Evolutionary conservation across 2,797 vertebrate species (phyloP).

Genomic region (Sebastolobus altivelis): DNA sequence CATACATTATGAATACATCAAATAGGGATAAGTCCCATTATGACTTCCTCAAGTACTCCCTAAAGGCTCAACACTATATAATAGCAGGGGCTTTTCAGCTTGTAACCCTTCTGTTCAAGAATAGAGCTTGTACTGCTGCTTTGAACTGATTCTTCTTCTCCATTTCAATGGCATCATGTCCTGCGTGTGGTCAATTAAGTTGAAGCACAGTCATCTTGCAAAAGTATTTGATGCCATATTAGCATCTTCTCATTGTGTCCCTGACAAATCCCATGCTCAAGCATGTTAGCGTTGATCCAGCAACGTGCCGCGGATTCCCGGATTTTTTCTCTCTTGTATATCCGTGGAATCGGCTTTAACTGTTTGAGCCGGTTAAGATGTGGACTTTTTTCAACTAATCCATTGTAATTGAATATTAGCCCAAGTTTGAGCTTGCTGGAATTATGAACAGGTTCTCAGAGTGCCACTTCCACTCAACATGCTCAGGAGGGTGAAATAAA

Average conservation of each 20-base stretch:
- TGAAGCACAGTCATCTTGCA: slow-evolving; percentile 46
- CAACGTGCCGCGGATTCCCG: slow-evolving; percentile 36
- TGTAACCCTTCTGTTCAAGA: slow-evolving; percentile 67
- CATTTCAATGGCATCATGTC: slow-evolving; percentile 48
- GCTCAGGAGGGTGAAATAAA: slow-evolving; percentile 54
- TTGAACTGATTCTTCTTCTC: slow-evolving; percentile 57
- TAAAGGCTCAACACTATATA: slow-evolving; percentile 73
- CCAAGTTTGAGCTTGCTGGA: slow-evolving; percentile 75
- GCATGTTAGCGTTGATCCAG: slow-evolving; percentile 65
- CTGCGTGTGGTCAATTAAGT: slow-evolving; percentile 58
- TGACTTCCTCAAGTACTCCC: slow-evolving; percentile 77
- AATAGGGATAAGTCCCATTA: slow-evolving; percentile 82
- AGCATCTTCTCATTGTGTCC: slow-evolving; percentile 58
- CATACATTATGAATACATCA: slow-evolving; percentile 80
- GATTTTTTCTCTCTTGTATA: slow-evolving; percentile 39
- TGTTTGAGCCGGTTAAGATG: slow-evolving; percentile 75
- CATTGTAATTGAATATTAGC: slow-evolving; percentile 85
- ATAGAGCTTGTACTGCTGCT: slow-evolving; percentile 43
- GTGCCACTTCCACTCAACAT: slow-evolving; percentile 53
- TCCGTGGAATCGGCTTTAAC: slow-evolving; percentile 80
- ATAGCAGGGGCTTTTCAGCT: slow-evolving; percentile 75
- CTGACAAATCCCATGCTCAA: slow-evolving; percentile 65
- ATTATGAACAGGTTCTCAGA: slow-evolving; percentile 74
- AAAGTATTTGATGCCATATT: slow-evolving; percentile 70
- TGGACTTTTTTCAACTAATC: slow-evolving; percentile 76